A percentile compares a stretch with the other conserved stretches of the same genome.
These are phyloP conservation scores for Boloria euphrosyne DNA, from an alignment of 2,888 invertebrate genomes.

Conservation along the genomic window DNA sequence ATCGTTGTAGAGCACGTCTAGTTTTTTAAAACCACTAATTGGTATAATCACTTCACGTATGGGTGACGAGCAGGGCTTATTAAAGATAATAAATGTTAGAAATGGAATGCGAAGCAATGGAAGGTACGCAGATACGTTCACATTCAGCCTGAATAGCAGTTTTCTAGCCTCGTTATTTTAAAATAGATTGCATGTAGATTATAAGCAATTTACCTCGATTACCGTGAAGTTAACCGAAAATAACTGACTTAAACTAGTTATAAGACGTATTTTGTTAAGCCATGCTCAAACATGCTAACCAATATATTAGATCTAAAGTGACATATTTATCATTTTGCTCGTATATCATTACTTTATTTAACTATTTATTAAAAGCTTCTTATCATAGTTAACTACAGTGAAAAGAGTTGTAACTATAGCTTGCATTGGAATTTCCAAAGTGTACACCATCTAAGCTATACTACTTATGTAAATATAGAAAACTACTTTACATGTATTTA, in stretches of 20 bases:
- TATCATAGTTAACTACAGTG: not conserved
- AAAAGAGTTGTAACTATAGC: not conserved
- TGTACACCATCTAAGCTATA: not conserved
- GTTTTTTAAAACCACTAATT: constrained; percentile 42
- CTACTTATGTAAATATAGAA: constrained; percentile 2
- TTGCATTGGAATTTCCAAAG: not conserved
- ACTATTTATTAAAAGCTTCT: not conserved
- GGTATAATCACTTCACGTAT: constrained; percentile 37
- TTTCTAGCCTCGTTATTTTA: constrained; percentile 35
- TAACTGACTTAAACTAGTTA: constrained; percentile 28
- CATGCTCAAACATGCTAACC: no score
- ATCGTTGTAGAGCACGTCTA: constrained; percentile 35
- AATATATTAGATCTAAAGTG: no score
- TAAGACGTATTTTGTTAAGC: not conserved
- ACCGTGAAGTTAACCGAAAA: constrained; percentile 30
- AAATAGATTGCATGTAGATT: constrained; percentile 32
- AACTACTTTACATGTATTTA: constrained; percentile 19
- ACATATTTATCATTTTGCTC: no score
- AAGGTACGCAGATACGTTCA: constrained; percentile 32
- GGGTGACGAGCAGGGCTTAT: constrained; percentile 37
- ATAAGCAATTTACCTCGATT: constrained; percentile 33
- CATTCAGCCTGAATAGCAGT: constrained; percentile 35
- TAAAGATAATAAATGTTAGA: constrained; percentile 35
- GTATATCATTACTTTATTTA: no score
- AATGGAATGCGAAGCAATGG: constrained; percentile 28